Base-by-base conservation (phyloP, 1,140 invertebrate genomes). In the Colletes gigas region DNA sequence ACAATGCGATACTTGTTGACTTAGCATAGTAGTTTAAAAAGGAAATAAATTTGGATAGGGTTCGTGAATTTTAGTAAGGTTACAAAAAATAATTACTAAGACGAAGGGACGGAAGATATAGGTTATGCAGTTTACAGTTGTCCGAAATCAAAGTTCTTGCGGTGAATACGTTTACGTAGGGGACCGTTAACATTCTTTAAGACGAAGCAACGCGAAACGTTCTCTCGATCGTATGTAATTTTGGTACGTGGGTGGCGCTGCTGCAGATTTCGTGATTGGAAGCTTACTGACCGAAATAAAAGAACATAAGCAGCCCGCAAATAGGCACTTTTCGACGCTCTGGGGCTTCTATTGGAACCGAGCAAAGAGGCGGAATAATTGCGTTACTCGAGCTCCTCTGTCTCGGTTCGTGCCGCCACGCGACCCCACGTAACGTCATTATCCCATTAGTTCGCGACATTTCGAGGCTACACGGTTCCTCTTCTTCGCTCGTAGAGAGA, bases 401-500 rank as follows among this genome's bases (percentile, higher is more conserved):
- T 19, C 59, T 30, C 63, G 55, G 62, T 75, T 59, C 44, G 72
- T 52, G 41, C 74, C 54, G 82, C 80, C 85, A 83, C 83, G 84
- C 83, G 86, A 89, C 78, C 82, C 84, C 82, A 75, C 59, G 70
- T 90, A 90, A 89, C 84, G 78, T 89, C 83, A 88, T 91, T 90
- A 91, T 89, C 86, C 86, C 82, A 89, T 91, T 90, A 89, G 83
- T 74, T 65, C 59, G 74, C 83, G 85, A 78, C 83, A 78, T 85
- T 78, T 60, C 67, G 52, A 57, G 66, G 59, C 77, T 63, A 69
- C 66, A 63, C 50, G 73, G 54, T 39, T 72, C 47, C 68, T 84
- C 72, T 44, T 9, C 59, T 74, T 84, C 21, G 5, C 17, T 39
- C 8, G 41, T 50, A 55, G 30, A 17, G 41, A 80, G 78, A 83